Evolutionary conservation across 2,888 invertebrate genomes (phyloP), one percentile per base, ranked within the genome.

Genomic region (Oligia fasciuncula): DNA sequence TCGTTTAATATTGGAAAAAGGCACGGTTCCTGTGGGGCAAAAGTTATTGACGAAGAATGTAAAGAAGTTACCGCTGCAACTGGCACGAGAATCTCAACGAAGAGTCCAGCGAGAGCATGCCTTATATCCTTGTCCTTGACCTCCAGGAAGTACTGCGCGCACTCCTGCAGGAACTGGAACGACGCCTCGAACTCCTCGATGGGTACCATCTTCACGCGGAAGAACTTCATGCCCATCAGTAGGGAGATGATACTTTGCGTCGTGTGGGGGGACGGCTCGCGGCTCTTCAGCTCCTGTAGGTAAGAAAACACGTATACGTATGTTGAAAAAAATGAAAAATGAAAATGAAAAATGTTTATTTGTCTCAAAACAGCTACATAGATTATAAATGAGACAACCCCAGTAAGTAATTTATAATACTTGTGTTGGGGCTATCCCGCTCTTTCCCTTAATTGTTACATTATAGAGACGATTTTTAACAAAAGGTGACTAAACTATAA

Each of bases 161-260:
- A 99, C 93, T 99, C 99, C 94, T 99, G 99, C 97, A 99, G 98
- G 94, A 99, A 99, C 95, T 99, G 99, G 94, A 99, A 99, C 0
- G 99, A 99, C 0, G 99, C 99, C 93, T 99, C 99, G 94, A 99
- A 99, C 95, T 99, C 99, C 95, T 99, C 99, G 83, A 99, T 99
- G 0, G 99, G 99, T 73, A 99, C 99, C 99, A 99, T 99, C 91
- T 98, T 98, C 1, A 98, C 98, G 14, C 98, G 97, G 95, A 99
- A 99, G 97, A 99, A 99, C 96, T 99, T 99, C 99, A 99, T 99
- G 76, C 99, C 99, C 99, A 99, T 99, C 51, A 99, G 97, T 62
- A 99, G 97, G 65, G 99, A 99, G 89, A 99, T 99, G 85, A 99
- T 99, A 94, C 99, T 98, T 92, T 99, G 99, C 0, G 99, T 98